Conservation (phyloP, 2,113 vertebrate species). For the Strigops habroptila region DNA sequence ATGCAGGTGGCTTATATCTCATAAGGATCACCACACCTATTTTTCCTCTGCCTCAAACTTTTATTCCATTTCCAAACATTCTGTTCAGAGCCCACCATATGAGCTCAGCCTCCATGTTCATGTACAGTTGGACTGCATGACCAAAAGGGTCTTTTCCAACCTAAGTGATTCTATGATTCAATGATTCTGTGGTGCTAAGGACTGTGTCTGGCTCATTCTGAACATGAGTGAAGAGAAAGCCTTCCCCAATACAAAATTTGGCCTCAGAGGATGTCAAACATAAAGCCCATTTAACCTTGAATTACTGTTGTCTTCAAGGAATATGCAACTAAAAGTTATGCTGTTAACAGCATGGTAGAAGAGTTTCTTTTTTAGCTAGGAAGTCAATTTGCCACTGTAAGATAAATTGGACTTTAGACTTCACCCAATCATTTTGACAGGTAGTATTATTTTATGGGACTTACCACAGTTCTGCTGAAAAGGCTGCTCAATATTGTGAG, state of each 20-base stretch:
- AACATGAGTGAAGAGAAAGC: not conserved
- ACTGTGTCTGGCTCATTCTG: not conserved
- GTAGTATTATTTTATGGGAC: constrained; percentile 42
- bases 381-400: not conserved
- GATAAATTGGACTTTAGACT: not conserved
- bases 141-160: not conserved
- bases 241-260: not conserved
- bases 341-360: not conserved
- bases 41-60: not conserved
- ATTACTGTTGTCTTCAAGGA: not conserved
- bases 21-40: not conserved
- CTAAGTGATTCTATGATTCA: not conserved
- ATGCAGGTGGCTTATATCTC: not conserved
- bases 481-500: constrained; percentile 64
- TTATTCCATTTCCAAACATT: not conserved
- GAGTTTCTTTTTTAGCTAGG: not conserved
- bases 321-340: not conserved
- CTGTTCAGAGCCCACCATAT: not conserved
- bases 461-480: constrained; percentile 43
- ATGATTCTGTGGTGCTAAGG: not conserved
- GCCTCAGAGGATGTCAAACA: not conserved
- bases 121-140: accelerated
- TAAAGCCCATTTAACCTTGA: not conserved
- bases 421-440: not conserved
- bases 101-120: not conserved